phyloP scores from a whole-genome alignment of 2,113 vertebrate species.

The Oxygymnocypris stewartii region DNA sequence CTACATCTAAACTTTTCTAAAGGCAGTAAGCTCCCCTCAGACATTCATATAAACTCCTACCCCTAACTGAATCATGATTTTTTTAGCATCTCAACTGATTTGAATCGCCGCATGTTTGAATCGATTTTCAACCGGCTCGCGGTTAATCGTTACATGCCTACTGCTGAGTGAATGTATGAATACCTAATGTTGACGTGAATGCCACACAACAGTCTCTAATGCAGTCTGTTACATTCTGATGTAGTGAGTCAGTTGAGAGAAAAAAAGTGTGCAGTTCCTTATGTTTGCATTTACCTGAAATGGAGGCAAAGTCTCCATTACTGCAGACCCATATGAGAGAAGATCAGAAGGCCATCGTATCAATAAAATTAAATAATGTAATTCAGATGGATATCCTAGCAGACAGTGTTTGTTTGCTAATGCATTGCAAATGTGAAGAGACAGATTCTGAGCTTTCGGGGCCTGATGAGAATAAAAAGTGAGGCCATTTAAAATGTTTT shows the following conservation, averaged over 20 bases:
- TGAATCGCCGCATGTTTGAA: too few species aligned
- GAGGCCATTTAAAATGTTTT: slow-evolving; percentile 38
- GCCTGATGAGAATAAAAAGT: slow-evolving; percentile 22
- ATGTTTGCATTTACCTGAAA: slow-evolving; percentile 29
- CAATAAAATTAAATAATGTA: slow-evolving; percentile 34
- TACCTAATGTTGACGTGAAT: slow-evolving; percentile 4
- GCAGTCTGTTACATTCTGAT: background rate
- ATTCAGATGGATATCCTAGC: background rate
- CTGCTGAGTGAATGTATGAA: background rate
- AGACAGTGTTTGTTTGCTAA: slow-evolving; percentile 17
- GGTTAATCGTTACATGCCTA: too few species aligned
- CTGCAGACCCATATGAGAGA: background rate
- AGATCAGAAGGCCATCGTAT: slow-evolving; percentile 17
- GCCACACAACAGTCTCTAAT: background rate
- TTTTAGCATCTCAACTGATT: too few species aligned
- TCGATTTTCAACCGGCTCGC: too few species aligned
- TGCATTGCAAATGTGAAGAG: slow-evolving; percentile 23
- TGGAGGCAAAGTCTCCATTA: background rate
- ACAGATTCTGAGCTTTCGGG: background rate
- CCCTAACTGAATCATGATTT: too few species aligned
- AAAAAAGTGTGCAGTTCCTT: background rate
- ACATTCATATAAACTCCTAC: too few species aligned
- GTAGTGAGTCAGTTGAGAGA: background rate
- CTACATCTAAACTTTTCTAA: too few species aligned
- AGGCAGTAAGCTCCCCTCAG: too few species aligned